These are phyloP conservation scores for Mayetiola destructor DNA, from an alignment of 2,888 invertebrate genomes.

Conservation along the genomic window DNA sequence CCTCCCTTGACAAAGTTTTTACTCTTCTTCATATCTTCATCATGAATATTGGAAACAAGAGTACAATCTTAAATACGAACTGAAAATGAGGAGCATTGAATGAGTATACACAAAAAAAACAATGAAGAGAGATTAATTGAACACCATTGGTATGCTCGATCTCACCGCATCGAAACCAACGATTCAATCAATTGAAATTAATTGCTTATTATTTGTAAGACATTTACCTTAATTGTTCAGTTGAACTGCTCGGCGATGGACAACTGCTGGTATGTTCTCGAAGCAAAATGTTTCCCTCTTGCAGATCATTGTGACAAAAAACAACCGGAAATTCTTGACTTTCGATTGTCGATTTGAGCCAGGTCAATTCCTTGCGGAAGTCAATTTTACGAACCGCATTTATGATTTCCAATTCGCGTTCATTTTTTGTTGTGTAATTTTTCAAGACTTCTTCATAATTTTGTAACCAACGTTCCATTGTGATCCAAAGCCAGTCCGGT, in stretches of 20 bases:
- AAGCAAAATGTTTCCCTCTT: conserved; percentile 59
- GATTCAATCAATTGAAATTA: neutral
- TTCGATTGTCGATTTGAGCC: conserved; percentile 49
- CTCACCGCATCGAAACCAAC: neutral
- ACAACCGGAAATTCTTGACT: conserved; percentile 61
- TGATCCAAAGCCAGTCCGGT: conserved; percentile 89
- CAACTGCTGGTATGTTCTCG: conserved; percentile 28
- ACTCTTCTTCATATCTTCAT: neutral
- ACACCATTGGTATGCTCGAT: too few relatives aligned
- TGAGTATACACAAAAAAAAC: neutral
- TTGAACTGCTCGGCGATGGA: conserved; percentile 15
- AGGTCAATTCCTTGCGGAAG: conserved; percentile 50
- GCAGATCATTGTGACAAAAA: conserved; percentile 91
- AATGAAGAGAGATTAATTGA: too few relatives aligned
- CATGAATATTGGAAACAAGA: conserved; percentile 10
- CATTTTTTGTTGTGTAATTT: conserved; percentile 19
- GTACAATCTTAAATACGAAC: conserved; percentile 8
- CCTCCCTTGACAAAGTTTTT: conserved; percentile 8
- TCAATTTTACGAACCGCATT: conserved; percentile 38
- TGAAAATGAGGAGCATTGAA: conserved; percentile 5
- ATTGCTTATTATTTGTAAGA: conserved; percentile 4
- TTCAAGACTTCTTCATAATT: conserved; percentile 39
- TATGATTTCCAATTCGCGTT: conserved; percentile 9
- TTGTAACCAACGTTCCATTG: conserved; percentile 62
- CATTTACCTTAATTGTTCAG: conserved; percentile 19